These are phyloP conservation scores for Aphaenogaster ashmeadi DNA, from an alignment of 1,140 invertebrate species.

Conservation along the genomic window DNA sequence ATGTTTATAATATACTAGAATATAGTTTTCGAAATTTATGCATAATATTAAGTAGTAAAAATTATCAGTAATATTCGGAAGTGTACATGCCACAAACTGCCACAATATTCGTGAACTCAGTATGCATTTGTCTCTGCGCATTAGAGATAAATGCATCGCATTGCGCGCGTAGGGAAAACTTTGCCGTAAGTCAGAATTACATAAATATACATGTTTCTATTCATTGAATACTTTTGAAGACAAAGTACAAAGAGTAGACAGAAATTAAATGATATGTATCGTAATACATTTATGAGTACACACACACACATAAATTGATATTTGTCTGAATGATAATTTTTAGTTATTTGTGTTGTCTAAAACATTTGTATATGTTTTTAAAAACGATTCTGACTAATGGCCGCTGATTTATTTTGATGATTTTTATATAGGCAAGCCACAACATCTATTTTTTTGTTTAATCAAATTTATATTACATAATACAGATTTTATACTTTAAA, in stretches of 20 bases:
- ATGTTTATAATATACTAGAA: background rate
- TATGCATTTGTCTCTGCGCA: conserved; percentile 82
- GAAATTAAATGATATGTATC: background rate
- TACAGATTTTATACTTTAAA: background rate
- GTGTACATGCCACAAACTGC: conserved; percentile 35
- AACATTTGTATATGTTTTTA: conserved; percentile 10
- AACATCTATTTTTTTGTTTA: conserved; percentile 47
- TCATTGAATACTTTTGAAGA: background rate
- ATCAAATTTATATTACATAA: conserved; percentile 4
- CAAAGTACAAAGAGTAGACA: background rate
- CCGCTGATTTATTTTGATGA: conserved; percentile 60
- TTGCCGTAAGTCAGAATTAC: conserved; percentile 69
- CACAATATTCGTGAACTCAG: conserved; percentile 56
- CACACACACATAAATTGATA: background rate
- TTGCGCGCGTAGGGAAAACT: conserved; percentile 55
- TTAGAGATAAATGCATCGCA: conserved; percentile 77
- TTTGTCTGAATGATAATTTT: background rate
- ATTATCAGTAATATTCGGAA: conserved; percentile 70
- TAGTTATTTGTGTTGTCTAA: conserved; percentile 29
- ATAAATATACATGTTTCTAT: conserved; percentile 8
- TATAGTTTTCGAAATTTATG: conserved; percentile 10
- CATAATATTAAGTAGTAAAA: background rate
- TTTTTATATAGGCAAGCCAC: conserved; percentile 61
- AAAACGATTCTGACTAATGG: conserved; percentile 69
- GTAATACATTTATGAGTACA: background rate